These are phyloP conservation scores for Rhincodon typus DNA, from an alignment of 2,797 vertebrate genomes.

Conservation along the genomic window DNA sequence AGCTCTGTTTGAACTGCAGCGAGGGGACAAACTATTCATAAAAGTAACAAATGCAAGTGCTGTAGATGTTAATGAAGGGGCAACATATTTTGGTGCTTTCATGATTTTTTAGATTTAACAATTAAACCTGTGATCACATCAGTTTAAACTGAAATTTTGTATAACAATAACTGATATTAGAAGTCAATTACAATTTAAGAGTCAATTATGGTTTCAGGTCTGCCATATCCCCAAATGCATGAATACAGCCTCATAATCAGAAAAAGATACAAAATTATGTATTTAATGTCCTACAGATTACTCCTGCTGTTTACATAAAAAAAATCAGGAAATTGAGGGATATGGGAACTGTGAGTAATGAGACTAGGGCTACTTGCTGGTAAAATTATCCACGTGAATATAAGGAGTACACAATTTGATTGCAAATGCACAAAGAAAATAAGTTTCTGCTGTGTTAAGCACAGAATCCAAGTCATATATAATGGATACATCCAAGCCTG, in stretches of 20 bases:
- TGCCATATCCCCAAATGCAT: neutral
- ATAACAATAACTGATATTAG: neutral
- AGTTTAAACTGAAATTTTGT: neutral
- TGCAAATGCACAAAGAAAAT: neutral
- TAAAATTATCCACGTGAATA: neutral
- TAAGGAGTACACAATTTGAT: neutral
- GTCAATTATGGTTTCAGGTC: neutral
- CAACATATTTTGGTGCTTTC: conserved; percentile 47
- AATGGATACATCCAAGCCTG: neutral
- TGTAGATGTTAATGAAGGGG: conserved; percentile 42
- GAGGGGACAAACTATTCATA: conserved; percentile 42
- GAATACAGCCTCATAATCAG: neutral
- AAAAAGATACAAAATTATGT: neutral
- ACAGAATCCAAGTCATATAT: neutral
- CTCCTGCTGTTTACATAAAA: neutral
- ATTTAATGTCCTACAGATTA: neutral
- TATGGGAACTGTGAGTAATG: no score
- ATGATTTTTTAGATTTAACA: conserved; percentile 42
- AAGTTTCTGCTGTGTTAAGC: neutral
- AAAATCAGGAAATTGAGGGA: no score
- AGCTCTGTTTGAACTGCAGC: conserved; percentile 44
- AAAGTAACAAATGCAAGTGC: conserved; percentile 41
- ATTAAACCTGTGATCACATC: neutral
- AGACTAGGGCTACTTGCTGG: neutral
- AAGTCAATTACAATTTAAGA: neutral